Conservation (phyloP, 2,888 invertebrate species). For the Blastobasis adustella region DNA sequence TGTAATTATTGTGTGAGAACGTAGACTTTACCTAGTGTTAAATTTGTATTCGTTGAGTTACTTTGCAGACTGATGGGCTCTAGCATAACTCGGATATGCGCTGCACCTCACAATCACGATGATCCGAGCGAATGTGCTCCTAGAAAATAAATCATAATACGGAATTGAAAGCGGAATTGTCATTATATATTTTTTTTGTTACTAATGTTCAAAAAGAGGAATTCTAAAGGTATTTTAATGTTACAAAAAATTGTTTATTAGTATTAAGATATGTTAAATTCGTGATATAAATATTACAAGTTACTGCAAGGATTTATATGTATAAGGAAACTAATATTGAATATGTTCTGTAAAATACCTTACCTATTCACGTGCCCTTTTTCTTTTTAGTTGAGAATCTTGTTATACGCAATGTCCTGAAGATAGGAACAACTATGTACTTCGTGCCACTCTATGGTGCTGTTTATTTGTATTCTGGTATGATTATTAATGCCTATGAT, state of each 20-base stretch:
- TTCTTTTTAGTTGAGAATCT: constrained; percentile 1
- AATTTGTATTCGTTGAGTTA: constrained; percentile 32
- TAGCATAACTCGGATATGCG: constrained; percentile 25
- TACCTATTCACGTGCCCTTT: constrained; percentile 32
- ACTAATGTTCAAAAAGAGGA: constrained; percentile 42
- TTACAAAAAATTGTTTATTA: constrained; percentile 54
- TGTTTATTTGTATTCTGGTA: too few relatives aligned
- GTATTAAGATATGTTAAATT: constrained; percentile 58
- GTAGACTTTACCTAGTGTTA: constrained; percentile 37
- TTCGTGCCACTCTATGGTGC: too few relatives aligned
- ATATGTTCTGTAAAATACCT: constrained; percentile 33
- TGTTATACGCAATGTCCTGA: too few relatives aligned
- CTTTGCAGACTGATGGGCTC: constrained; percentile 27
- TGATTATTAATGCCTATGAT: too few relatives aligned
- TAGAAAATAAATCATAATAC: constrained; percentile 21
- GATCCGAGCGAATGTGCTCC: constrained; percentile 29
- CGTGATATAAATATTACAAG: constrained; percentile 54
- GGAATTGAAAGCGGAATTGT: constrained; percentile 36
- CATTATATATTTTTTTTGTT: constrained; percentile 33
- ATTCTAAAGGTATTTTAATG: constrained; percentile 58
- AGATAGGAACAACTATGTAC: too few relatives aligned
- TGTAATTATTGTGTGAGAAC: constrained; percentile 35
- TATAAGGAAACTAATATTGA: constrained; percentile 4
- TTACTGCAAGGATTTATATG: constrained; percentile 46
- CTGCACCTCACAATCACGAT: constrained; percentile 23